A percentile compares a stretch with the other conserved stretches of the same genome.
Conservation (phyloP, 2,797 vertebrate species). For the Sebastes dallii region DNA sequence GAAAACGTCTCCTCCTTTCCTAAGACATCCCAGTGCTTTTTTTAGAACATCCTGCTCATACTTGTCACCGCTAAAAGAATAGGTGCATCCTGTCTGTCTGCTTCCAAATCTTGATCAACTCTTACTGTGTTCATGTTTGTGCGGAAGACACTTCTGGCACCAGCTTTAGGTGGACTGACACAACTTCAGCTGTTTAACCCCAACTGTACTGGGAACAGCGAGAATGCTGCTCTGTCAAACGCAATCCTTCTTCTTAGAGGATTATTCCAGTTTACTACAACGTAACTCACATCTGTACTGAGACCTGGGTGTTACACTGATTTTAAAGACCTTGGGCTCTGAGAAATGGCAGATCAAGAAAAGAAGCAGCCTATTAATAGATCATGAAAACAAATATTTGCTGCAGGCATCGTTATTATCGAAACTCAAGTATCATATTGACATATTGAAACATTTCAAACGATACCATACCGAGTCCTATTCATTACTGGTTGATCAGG, state of each 20-base stretch:
- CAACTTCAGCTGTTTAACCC: background rate
- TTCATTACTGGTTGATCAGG: background rate
- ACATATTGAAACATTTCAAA: background rate
- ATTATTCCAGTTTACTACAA: background rate
- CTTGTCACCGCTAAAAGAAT: constrained; percentile 47
- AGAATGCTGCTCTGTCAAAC: background rate
- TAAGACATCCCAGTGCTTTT: constrained; percentile 39
- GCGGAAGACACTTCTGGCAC: background rate
- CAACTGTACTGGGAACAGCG: background rate
- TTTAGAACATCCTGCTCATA: constrained; percentile 66
- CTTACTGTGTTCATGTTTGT: constrained; percentile 2
- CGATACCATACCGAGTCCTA: background rate
- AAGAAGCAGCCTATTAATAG: background rate
- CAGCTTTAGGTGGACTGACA: background rate
- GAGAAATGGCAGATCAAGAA: background rate
- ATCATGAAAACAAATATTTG: background rate
- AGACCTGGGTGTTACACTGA: background rate
- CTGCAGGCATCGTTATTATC: background rate
- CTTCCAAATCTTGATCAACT: constrained; percentile 24
- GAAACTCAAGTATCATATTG: background rate
- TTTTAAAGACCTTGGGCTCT: background rate
- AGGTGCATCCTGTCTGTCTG: constrained; percentile 58
- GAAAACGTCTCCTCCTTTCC: constrained; percentile 10
- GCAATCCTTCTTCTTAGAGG: background rate
- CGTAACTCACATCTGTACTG: background rate